These are phyloP conservation scores for Lerema accius DNA, from an alignment of 1,140 invertebrate genomes.

Conservation along the genomic window DNA sequence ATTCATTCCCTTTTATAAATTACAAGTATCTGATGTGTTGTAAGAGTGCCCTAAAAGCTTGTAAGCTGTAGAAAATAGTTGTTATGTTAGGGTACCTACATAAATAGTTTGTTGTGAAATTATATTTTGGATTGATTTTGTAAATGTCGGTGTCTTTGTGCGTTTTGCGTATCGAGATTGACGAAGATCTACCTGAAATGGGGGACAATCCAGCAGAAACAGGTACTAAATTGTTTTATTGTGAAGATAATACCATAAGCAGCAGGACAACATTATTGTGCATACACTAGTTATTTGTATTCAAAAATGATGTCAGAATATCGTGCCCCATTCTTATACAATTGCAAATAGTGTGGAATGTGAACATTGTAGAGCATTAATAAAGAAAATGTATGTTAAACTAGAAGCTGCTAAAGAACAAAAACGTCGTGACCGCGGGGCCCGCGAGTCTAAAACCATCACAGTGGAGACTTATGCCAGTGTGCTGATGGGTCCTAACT, in stretches of 20 bases:
- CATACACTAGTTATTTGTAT: too few species aligned
- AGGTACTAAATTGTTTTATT: constrained; percentile 43
- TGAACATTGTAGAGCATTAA: too few species aligned
- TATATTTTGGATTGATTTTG: constrained; percentile 32
- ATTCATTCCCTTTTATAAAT: not conserved
- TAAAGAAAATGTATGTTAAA: too few species aligned
- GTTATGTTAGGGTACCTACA: too few species aligned
- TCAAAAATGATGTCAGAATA: too few species aligned
- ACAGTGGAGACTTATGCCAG: constrained; percentile 81
- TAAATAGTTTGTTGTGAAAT: constrained; percentile 32
- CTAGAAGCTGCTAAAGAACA: constrained; percentile 67
- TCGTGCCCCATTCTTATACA: too few species aligned
- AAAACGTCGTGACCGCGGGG: constrained; percentile 72
- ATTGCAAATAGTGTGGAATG: too few species aligned
- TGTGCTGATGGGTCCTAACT: constrained; percentile 61
- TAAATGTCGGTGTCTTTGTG: constrained; percentile 83
- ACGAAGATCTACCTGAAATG: constrained; percentile 77
- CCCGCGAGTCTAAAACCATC: constrained; percentile 74
- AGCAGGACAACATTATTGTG: too few species aligned
- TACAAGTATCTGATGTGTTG: not conserved
- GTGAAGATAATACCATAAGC: constrained; percentile 28
- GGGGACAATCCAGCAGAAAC: constrained; percentile 59
- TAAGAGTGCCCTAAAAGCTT: too few species aligned
- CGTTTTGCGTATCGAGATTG: constrained; percentile 78
- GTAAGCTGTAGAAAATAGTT: too few species aligned